Conservation (phyloP, 2,888 invertebrate species). For the Chaetogeoica ovagalla region DNA sequence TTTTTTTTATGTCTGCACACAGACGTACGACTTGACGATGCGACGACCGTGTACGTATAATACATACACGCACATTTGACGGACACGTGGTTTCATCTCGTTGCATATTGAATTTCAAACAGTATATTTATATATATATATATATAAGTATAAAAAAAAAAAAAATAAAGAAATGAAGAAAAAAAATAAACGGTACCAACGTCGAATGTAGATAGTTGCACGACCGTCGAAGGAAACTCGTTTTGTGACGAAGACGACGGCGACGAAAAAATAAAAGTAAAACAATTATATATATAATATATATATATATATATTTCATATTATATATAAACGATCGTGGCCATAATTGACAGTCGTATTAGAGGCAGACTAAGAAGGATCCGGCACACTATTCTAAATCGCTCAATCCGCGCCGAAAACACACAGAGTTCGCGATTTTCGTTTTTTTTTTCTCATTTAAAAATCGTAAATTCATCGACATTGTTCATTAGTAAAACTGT, state of each 20-base stretch:
- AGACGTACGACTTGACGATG: neutral
- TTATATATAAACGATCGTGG: no score
- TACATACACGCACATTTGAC: neutral
- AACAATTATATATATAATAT: neutral
- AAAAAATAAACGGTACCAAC: slow-evolving; percentile 1
- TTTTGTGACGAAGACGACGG: slow-evolving; percentile 8
- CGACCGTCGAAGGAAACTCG: slow-evolving; percentile 8
- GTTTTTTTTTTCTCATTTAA: no score
- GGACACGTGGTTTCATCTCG: slow-evolving; percentile 4
- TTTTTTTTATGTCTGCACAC: neutral
- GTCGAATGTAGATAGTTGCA: slow-evolving; percentile 6
- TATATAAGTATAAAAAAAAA: no score
- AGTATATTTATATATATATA: neutral
- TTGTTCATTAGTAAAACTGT: no score
- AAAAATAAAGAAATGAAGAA: neutral
- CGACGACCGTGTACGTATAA: neutral
- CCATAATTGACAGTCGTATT: no score
- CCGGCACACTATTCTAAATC: no score
- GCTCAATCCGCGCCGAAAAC: no score
- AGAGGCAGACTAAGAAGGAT: no score
- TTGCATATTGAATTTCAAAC: slow-evolving; percentile 36
- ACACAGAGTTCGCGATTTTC: no score
- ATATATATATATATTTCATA: no score
- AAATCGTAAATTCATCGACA: no score
- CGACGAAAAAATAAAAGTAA: slow-evolving; percentile 9